Base-by-base conservation (phyloP, 2,797 vertebrate species). In the Garrulus glandarius region DNA sequence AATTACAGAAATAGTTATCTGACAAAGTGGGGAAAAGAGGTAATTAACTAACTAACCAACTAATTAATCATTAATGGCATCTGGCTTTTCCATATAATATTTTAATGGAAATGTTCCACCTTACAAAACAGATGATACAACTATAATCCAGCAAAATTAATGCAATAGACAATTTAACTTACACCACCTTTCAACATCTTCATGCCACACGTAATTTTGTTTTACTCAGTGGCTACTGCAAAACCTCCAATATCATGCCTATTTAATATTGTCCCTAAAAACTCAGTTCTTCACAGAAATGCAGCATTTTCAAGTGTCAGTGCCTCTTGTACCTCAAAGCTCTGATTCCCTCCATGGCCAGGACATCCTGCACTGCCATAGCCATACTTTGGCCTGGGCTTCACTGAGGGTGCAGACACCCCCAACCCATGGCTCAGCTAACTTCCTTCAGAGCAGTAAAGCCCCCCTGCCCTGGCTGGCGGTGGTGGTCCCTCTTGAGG, bases 351-450 rank as follows among this genome's bases (percentile, higher is more conserved):
- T 77, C 32, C 12, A 8, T 1, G 6, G 37, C 44, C 32, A 39
- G 39, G 19, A 37, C 41, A 32, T 7, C 23, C 57, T 43, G 17
- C 55, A 9, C 13, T 14, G 15, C 34, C 34, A n/a, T 8, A 65
- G 46, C 50, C n/a, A 6, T 39, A 3, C 34, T 53, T 75, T 23
- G 29, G 11, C 26, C 39, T 37, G 44, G 17, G 14, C 18, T 59
- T 50, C 69, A 8, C 46, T 7, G 9, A 2, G 20, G 26, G 8
- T 22, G 34, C 32, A 56, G 41, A 30, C 41, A 29, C 4, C 4
- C 26, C 17, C 11, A 67, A 0, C 5, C 15, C 27, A 4, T 0
- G 6, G 20, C 39, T 76, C 67, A 29, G 17, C 21, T n/a, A n/a
- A 24, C 21, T 56, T 50, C 27, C 36, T 53, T 36, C 53, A 3